Percentiles rank a stretch among this genome's conserved stretches.
phyloP scores from a whole-genome alignment of 2,113 vertebrate species.

The Eidolon helvum region DNA sequence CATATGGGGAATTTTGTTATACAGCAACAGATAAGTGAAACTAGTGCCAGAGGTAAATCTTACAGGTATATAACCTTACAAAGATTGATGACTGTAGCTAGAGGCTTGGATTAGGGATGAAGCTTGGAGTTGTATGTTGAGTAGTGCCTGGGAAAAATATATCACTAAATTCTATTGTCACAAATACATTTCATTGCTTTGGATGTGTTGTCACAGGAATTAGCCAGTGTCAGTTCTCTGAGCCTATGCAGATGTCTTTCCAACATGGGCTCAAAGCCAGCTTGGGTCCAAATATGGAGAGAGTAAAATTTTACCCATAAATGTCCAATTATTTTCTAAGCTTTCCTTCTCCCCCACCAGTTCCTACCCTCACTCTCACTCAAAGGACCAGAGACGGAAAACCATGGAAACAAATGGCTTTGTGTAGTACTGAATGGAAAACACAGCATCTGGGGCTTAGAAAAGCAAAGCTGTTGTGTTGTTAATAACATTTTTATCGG shows the following conservation, averaged over 20 bases:
- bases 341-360: neutral
- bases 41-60: neutral
- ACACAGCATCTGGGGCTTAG: neutral
- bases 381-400: constrained; percentile 46
- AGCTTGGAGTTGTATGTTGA: neutral
- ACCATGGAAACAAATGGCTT: constrained; percentile 64
- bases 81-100: neutral
- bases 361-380: neutral
- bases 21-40: neutral
- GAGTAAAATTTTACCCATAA: neutral
- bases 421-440: constrained; percentile 45
- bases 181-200: neutral
- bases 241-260: neutral
- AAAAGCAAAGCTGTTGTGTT: constrained; percentile 23
- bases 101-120: neutral
- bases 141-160: neutral
- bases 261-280: neutral
- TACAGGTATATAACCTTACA: neutral
- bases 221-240: neutral
- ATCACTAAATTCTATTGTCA: neutral
- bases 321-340: neutral
- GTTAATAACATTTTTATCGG: neutral
- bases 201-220: neutral
- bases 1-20: neutral
- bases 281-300: neutral